These are phyloP conservation scores for Hypsibius dujardini DNA, from an alignment of 1,140 invertebrate genomes.

Conservation along the genomic window DNA sequence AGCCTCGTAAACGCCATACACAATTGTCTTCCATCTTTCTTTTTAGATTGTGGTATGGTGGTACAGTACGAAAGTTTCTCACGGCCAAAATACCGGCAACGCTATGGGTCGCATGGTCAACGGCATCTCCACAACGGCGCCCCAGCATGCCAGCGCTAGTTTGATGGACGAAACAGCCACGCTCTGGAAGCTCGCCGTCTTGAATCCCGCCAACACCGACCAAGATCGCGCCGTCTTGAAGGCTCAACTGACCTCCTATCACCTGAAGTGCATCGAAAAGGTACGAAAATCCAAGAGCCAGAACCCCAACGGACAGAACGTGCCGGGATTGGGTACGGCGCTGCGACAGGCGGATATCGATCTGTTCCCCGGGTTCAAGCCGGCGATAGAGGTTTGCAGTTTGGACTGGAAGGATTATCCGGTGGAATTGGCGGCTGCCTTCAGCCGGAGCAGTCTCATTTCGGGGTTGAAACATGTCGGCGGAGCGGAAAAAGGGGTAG, in stretches of 20 bases:
- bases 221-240: slow-evolving; percentile 66
- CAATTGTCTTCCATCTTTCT: too few relatives aligned
- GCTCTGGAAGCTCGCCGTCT: slow-evolving; percentile 74
- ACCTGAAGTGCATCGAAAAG: slow-evolving; percentile 70
- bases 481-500: too few relatives aligned
- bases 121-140: slow-evolving; percentile 53
- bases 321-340: slow-evolving; percentile 29
- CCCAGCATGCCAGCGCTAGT: slow-evolving; percentile 73
- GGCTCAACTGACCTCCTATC: slow-evolving; percentile 48
- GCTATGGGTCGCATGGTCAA: slow-evolving; percentile 43
- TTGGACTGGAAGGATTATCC: slow-evolving; percentile 81
- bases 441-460: too few relatives aligned
- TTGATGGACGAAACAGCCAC: slow-evolving; percentile 92
- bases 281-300: slow-evolving; percentile 35
- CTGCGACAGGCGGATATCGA: slow-evolving; percentile 49
- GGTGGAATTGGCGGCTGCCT: too few relatives aligned
- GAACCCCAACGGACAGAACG: slow-evolving; percentile 26
- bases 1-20: too few relatives aligned
- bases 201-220: slow-evolving; percentile 80
- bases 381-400: slow-evolving; percentile 85
- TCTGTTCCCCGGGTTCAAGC: slow-evolving; percentile 86
- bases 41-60: slow-evolving; percentile 61
- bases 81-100: slow-evolving; percentile 32
- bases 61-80: slow-evolving; percentile 80
- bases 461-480: too few relatives aligned